Evolutionary conservation across 2,113 vertebrate species (phyloP).

Genomic region (Panthera uncia): DNA sequence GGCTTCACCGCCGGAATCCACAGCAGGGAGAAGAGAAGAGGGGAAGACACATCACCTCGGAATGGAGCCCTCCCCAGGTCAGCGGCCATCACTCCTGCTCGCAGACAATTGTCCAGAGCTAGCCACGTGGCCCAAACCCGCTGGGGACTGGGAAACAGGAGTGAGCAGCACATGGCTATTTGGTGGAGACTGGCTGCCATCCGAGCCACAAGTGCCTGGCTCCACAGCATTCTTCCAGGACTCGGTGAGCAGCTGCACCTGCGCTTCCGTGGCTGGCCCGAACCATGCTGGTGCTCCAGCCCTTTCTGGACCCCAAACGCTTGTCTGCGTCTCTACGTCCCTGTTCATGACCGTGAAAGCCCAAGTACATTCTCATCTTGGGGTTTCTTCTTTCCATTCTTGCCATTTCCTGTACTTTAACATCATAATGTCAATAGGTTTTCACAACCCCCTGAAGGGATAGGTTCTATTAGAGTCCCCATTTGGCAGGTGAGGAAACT

Average conservation of each 20-base stretch:
- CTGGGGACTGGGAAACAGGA: background rate
- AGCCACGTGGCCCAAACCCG: background rate
- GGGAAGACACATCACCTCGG: background rate
- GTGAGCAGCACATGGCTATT: background rate
- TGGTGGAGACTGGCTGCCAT: background rate
- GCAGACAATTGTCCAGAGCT: background rate
- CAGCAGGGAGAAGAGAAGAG: background rate
- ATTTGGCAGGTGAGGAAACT: background rate
- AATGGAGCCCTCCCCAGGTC: background rate
- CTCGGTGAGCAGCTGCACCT: too few relatives aligned
- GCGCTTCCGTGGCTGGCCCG: accelerated
- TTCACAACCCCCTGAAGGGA: background rate
- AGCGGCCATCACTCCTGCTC: background rate
- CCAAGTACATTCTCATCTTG: background rate
- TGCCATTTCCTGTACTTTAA: background rate
- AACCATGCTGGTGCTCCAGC: background rate
- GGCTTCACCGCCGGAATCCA: background rate
- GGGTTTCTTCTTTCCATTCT: background rate
- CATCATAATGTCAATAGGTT: background rate
- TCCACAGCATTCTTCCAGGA: background rate
- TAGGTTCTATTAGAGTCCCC: background rate
- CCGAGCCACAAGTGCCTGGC: background rate
- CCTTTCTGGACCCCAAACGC: background rate
- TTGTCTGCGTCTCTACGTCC: too few relatives aligned
- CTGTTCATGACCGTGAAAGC: background rate